phyloP scores from a whole-genome alignment of 2,888 invertebrate species.

The Drosophila subsilvestris region DNA sequence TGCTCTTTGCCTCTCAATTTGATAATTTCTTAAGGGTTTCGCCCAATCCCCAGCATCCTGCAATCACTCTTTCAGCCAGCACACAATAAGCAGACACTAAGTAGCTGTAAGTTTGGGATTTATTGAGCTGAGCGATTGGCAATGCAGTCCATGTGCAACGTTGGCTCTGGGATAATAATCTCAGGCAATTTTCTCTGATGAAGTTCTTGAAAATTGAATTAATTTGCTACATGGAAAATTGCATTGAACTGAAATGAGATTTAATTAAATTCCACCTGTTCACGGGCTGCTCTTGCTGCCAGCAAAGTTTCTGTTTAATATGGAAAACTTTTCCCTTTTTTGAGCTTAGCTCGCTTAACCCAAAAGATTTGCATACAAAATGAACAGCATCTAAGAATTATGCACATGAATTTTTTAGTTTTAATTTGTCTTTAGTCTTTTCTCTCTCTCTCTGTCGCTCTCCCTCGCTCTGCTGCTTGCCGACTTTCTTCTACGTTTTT shows the following conservation, averaged over 20 bases:
- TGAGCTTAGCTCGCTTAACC: constrained; percentile 19
- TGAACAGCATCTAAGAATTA: constrained; percentile 71
- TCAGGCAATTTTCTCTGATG: constrained; percentile 1
- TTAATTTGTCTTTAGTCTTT: constrained; percentile 69
- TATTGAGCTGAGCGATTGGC: constrained; percentile 40
- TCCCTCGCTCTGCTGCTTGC: background rate
- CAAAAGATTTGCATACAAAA: constrained; percentile 72
- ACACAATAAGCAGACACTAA: constrained; percentile 31
- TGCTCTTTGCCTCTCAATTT: constrained; percentile 48
- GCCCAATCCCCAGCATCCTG: background rate
- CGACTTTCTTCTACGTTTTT: constrained; percentile 62
- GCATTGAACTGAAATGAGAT: background rate
- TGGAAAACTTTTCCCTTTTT: constrained; percentile 13
- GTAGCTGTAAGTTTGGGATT: constrained; percentile 37
- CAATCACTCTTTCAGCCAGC: background rate
- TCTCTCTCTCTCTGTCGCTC: constrained; percentile 13
- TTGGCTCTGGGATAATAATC: constrained; percentile 3
- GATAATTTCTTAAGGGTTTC: constrained; percentile 70
- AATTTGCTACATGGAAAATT: background rate
- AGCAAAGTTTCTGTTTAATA: background rate
- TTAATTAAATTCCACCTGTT: constrained; percentile 18
- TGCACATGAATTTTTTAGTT: constrained; percentile 75
- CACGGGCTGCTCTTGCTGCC: background rate
- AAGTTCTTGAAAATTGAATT: constrained; percentile 20
- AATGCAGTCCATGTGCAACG: constrained; percentile 27